These are phyloP conservation scores for Chirona hameri DNA, from an alignment of 2,888 invertebrate genomes.

Conservation along the genomic window DNA sequence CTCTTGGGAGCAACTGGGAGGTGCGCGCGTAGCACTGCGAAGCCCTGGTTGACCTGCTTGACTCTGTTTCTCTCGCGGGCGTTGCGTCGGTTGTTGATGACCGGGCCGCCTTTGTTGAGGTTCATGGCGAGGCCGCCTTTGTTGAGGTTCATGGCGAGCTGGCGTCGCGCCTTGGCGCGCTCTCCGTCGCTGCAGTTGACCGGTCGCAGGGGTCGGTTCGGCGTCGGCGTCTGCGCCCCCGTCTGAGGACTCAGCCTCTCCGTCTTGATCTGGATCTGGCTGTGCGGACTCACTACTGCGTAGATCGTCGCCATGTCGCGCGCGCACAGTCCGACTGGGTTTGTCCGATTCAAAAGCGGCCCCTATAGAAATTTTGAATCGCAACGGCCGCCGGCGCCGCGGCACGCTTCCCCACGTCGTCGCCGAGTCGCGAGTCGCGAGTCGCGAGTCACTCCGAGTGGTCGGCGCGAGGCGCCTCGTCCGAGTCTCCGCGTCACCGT, in stretches of 20 bases:
- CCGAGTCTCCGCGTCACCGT: no score
- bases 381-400: neutral
- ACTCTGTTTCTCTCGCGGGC: constrained; percentile 91
- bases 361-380: neutral
- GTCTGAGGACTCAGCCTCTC: neutral
- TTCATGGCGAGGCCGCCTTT: constrained; percentile 43
- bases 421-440: neutral
- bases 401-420: neutral
- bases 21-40: constrained; percentile 82
- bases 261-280: constrained; percentile 9
- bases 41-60: constrained; percentile 91
- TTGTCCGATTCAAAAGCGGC: neutral
- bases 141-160: constrained; percentile 7
- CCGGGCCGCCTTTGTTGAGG: constrained; percentile 51
- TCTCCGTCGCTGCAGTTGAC: neutral
- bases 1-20: constrained; percentile 60
- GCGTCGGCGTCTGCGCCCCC: neutral
- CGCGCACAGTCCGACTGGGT: neutral
- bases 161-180: neutral
- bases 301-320: constrained; percentile 1
- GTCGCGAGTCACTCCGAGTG: no score
- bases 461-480: no score
- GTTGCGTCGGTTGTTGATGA: constrained; percentile 84
- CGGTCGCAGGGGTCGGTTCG: neutral
- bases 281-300: neutral